Base-by-base conservation (phyloP, 2,113 vertebrate species). In the Rhinopithecus roxellana region DNA sequence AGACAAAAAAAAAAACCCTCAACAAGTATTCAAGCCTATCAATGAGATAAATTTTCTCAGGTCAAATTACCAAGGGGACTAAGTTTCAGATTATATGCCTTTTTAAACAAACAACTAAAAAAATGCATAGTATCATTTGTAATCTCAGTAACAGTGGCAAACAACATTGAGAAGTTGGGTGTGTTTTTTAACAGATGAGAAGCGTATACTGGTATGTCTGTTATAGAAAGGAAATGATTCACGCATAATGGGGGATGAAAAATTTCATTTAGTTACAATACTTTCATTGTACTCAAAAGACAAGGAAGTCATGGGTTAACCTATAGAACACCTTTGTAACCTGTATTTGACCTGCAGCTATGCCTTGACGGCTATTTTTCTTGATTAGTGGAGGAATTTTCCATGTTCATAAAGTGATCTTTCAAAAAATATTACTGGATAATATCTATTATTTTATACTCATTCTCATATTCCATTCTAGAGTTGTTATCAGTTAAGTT, bases 191-290 rank as follows among this genome's bases (percentile, higher is more conserved):
- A 75, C 17, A 92, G 92, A 96, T 95, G 93, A 98, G 78, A 95
- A 90, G 35, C 94, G 5, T 82, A 85, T 67, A 95, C 40, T 22
- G 72, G 38, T 91, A 50, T 52, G 90, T 82, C 93, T 96, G 90
- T 95, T 90, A 84, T 8, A n/a, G 25, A 97, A 97, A 98, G 77
- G 90, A 77, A 97, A 89, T 97, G 92, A 97, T 87, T 94, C 97
- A 86, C 72, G 81, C 30, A 78, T 25, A 97, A 78, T 92, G 83
- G 88, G 96, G 98, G 61, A 97, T 81, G 95, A 85, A 55, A 94
- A 55, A 97, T 94, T 95, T 89, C 50, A 38, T 25, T 43, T n/a
- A 85, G 35, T 43, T 89, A 92, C 89, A 2, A 89, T 87, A 32
- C 7, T 95, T 83, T 90, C 90, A 69, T 93, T 94, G 90, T 95